phyloP scores from a whole-genome alignment of 2,113 vertebrate species.

The Dunckerocampus dactyliophorus region DNA sequence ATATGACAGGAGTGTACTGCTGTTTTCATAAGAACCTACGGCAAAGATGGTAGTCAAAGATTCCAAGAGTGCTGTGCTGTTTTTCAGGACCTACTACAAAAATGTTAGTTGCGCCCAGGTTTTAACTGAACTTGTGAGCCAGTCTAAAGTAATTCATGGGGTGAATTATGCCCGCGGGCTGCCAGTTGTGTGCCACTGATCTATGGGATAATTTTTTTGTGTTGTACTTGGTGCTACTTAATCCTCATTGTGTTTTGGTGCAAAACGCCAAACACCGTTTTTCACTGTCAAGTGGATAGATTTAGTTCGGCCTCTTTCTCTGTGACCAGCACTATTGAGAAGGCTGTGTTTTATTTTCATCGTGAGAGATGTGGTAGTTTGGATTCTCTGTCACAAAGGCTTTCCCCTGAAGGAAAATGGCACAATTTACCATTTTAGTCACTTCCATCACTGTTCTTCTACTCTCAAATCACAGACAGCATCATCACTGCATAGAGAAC shows the following conservation, averaged over 20 bases:
- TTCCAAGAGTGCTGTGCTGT: too few relatives aligned
- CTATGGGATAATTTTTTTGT: neutral
- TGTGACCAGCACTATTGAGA: constrained; percentile 13
- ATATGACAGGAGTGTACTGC: too few relatives aligned
- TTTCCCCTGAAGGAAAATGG: constrained; percentile 32
- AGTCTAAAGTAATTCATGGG: too few relatives aligned
- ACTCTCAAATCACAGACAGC: neutral
- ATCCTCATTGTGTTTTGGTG: neutral
- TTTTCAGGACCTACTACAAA: too few relatives aligned
- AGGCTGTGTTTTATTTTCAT: constrained; percentile 9
- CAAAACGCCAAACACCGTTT: constrained; percentile 5
- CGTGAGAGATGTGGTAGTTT: constrained; percentile 10
- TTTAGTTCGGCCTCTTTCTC: constrained; percentile 1
- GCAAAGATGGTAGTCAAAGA: too few relatives aligned
- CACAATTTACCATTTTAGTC: constrained; percentile 30
- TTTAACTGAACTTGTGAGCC: too few relatives aligned
- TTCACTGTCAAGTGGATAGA: neutral
- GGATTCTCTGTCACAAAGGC: constrained; percentile 40
- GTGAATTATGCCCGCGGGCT: too few relatives aligned
- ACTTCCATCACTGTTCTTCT: constrained; percentile 11
- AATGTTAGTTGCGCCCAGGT: too few relatives aligned
- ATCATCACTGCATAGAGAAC: neutral
- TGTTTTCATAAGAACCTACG: too few relatives aligned
- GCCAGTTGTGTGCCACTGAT: too few relatives aligned
- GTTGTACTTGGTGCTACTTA: neutral